Evolutionary conservation across 2,113 vertebrate species (phyloP).

Genomic region (Pomatorhinus ruficollis): DNA sequence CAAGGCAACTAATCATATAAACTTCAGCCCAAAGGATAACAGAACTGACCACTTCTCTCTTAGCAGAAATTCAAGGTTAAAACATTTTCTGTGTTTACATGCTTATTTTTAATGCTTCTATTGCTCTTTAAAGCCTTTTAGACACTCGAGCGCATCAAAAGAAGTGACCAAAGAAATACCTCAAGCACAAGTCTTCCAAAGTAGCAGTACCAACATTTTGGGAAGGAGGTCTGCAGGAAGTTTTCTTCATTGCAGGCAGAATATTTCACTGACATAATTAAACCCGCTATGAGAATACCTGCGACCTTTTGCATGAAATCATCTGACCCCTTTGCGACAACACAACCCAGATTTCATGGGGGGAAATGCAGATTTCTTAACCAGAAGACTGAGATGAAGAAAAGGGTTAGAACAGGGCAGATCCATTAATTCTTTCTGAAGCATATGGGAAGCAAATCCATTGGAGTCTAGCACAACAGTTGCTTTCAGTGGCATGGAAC

Average conservation of each 20-base stretch:
- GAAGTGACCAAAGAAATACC: neutral
- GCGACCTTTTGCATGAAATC: neutral
- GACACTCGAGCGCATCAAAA: neutral
- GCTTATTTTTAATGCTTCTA: neutral
- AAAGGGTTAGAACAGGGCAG: neutral
- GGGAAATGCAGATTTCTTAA: neutral
- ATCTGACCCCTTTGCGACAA: neutral
- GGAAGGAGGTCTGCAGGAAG: neutral
- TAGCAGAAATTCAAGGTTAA: neutral
- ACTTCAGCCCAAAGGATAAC: neutral
- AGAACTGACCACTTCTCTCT: neutral
- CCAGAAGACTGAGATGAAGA: neutral
- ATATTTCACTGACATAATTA: neutral
- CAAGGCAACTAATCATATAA: neutral
- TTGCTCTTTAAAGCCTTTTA: neutral
- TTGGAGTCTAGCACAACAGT: neutral
- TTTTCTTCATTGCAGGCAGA: neutral
- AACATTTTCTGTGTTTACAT: neutral
- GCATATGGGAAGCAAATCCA: conserved; percentile 14
- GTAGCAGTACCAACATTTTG: accelerated
- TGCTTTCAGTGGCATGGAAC: neutral
- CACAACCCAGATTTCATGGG: neutral
- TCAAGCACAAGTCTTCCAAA: neutral
- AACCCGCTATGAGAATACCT: neutral
- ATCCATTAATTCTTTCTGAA: conserved; percentile 6